Conservation (phyloP, 2,113 vertebrate species). For the Peromyscus californicus region DNA sequence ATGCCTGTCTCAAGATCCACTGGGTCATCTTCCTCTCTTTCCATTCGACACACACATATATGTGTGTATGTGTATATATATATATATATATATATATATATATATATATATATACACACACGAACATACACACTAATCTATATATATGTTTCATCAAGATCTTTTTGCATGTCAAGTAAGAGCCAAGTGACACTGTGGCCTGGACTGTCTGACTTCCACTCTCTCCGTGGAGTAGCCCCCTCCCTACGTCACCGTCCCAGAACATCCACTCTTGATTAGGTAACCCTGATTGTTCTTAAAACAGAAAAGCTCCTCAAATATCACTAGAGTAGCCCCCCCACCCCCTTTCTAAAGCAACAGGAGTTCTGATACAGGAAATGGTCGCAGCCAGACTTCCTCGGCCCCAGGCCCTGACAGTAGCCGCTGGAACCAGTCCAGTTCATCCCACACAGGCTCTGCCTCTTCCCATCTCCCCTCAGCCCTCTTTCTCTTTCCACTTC, state of each 20-base stretch:
- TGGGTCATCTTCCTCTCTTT: background rate
- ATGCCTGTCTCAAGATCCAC: background rate
- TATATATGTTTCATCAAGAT: background rate
- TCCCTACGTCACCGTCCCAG: background rate
- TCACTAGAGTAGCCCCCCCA: background rate
- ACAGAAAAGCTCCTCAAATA: background rate
- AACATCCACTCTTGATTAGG: background rate
- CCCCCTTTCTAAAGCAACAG: background rate
- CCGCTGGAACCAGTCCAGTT: background rate
- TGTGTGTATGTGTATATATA: background rate
- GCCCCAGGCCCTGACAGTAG: constrained; percentile 43
- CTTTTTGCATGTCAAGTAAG: background rate
- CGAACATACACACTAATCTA: background rate
- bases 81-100: no score
- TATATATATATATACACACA: background rate
- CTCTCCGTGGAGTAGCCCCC: background rate
- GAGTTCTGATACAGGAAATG: background rate
- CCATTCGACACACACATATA: background rate
- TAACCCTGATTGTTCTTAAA: background rate
- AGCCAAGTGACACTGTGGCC: background rate
- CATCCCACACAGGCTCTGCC: background rate
- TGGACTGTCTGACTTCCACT: background rate
- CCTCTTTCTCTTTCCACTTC: constrained; percentile 47
- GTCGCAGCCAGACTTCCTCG: background rate
- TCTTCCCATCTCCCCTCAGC: background rate